Percentiles rank a stretch among this genome's conserved stretches.
phyloP scores from a whole-genome alignment of 2,888 invertebrate genomes.

The Lasioglossum oenotherae region DNA sequence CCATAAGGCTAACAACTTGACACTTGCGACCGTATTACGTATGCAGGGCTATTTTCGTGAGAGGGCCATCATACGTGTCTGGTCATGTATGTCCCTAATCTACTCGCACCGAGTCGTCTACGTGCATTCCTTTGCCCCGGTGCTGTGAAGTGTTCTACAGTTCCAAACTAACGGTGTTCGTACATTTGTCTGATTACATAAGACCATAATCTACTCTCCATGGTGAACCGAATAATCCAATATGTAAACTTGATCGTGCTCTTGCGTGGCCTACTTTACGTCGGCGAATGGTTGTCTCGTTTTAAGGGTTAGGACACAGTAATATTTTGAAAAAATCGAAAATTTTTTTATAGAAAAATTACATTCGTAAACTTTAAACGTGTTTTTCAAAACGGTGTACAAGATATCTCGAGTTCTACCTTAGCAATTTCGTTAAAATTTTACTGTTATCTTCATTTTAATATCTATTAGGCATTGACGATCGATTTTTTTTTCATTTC shows the following conservation, averaged over 20 bases:
- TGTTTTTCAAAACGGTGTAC: too few species aligned
- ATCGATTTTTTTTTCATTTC: too few species aligned
- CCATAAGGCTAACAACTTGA: not conserved
- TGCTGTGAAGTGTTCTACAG: not conserved
- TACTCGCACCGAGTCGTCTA: not conserved
- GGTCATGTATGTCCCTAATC: not conserved
- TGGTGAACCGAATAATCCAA: not conserved
- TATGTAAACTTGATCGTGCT: not conserved
- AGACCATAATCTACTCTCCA: not conserved
- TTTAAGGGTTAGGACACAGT: too few species aligned
- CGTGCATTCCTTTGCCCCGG: not conserved
- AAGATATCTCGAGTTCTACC: too few species aligned
- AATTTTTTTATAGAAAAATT: too few species aligned
- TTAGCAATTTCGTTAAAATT: too few species aligned
- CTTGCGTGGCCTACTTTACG: not conserved
- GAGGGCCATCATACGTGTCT: not conserved
- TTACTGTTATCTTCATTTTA: too few species aligned
- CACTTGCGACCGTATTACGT: not conserved
- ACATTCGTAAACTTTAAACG: too few species aligned
- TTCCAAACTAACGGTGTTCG: not conserved
- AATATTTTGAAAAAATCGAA: too few species aligned
- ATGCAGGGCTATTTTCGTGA: not conserved
- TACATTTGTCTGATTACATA: not conserved
- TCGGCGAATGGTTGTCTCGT: not conserved
- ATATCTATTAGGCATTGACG: too few species aligned